These are phyloP conservation scores for Leucophenga varia DNA, from an alignment of 1,140 invertebrate genomes.

Conservation along the genomic window DNA sequence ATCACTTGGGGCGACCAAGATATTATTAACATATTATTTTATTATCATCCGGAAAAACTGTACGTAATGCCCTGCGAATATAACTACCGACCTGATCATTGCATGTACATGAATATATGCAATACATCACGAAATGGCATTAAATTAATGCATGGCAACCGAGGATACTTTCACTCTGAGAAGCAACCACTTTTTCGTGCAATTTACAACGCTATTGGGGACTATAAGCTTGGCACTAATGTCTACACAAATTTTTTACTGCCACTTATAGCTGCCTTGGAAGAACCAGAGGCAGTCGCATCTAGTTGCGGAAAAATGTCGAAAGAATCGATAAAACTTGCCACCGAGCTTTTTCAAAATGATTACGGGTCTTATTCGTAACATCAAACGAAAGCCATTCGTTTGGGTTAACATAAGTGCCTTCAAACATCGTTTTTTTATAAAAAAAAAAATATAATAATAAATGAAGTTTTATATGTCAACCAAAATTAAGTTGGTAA, in stretches of 20 bases:
- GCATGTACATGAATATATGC: conserved; percentile 90
- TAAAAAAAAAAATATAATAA: too few species aligned
- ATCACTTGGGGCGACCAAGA: conserved; percentile 98
- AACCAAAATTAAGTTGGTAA: too few species aligned
- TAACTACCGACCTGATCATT: conserved; percentile 93
- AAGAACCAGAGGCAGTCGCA: conserved; percentile 42
- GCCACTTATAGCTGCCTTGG: conserved; percentile 58
- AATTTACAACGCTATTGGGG: conserved; percentile 71
- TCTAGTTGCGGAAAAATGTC: conserved; percentile 61
- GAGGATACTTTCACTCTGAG: conserved; percentile 79
- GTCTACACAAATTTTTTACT: conserved; percentile 58
- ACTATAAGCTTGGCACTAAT: conserved; percentile 58
- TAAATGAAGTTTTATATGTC: too few species aligned
- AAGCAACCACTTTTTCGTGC: conserved; percentile 86
- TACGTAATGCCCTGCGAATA: conserved; percentile 82
- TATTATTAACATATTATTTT: conserved; percentile 95
- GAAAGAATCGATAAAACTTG: conserved; percentile 56
- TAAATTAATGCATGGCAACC: conserved; percentile 83
- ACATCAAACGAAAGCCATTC: too few species aligned
- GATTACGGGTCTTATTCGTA: too few species aligned
- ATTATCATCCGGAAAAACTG: conserved; percentile 83
- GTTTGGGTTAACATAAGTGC: too few species aligned
- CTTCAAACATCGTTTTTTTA: too few species aligned
- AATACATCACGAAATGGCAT: conserved; percentile 74
- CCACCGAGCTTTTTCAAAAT: too few species aligned